phyloP scores from a whole-genome alignment of 2,797 vertebrate species.

The Enteromius thamalakanensis region DNA sequence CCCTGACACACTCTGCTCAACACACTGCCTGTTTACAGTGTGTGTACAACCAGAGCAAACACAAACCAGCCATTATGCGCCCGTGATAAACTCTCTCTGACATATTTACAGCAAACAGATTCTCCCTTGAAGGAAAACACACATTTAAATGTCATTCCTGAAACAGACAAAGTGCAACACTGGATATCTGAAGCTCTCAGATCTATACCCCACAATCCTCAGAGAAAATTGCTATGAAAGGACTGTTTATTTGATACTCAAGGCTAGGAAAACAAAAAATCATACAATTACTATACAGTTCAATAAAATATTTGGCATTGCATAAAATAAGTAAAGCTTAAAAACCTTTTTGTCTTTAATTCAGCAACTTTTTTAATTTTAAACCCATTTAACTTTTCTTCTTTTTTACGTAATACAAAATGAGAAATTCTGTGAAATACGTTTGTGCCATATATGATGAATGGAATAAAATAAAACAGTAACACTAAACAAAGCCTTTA shows the following conservation, averaged over 20 bases:
- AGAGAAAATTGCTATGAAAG: conserved; percentile 3
- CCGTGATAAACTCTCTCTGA: conserved; percentile 17
- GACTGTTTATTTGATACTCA: neutral
- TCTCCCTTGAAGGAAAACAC: conserved; percentile 30
- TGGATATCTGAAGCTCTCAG: conserved; percentile 1
- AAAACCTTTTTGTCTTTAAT: neutral
- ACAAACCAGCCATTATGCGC: conserved; percentile 12
- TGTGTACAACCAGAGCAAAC: conserved; percentile 16
- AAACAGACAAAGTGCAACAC: conserved; percentile 8
- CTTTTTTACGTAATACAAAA: neutral
- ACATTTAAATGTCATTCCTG: conserved; percentile 34
- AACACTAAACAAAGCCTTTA: neutral
- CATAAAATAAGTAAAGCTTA: neutral
- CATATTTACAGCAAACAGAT: conserved; percentile 28
- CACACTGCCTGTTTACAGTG: conserved; percentile 35
- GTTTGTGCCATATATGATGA: neutral
- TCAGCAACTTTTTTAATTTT: neutral
- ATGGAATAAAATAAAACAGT: neutral
- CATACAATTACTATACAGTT: neutral
- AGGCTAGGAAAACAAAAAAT: neutral
- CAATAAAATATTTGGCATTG: neutral
- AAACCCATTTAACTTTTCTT: neutral
- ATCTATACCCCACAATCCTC: conserved; percentile 17
- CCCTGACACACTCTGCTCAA: neutral
- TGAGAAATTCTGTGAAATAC: neutral